phyloP scores from a whole-genome alignment of 2,888 invertebrate genomes.

The Operophtera brumata region DNA sequence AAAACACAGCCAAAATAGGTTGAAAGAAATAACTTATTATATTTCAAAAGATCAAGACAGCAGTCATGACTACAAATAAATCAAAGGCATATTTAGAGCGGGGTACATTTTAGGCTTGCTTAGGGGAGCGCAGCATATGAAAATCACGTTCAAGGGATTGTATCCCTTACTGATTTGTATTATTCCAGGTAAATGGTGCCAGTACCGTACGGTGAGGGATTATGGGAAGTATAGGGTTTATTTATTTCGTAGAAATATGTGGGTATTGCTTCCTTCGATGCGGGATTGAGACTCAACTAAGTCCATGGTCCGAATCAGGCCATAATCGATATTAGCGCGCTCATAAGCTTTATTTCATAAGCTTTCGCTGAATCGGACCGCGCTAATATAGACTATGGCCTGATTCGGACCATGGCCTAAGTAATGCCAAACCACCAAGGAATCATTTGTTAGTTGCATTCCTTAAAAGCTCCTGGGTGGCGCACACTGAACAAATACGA shows the following conservation, averaged over 20 bases:
- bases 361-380: too few species aligned
- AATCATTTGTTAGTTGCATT: too few species aligned
- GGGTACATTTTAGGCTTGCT: conserved; percentile 12
- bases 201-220: background rate
- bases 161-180: conserved; percentile 36
- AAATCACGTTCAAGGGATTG: conserved; percentile 50
- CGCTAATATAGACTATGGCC: too few species aligned
- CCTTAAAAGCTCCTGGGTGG: too few species aligned
- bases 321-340: too few species aligned
- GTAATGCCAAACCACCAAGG: too few species aligned
- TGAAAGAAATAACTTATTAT: background rate
- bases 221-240: background rate
- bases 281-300: too few species aligned
- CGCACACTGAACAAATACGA: too few species aligned
- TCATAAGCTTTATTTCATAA: too few species aligned
- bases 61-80: conserved; percentile 3
- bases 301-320: too few species aligned
- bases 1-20: background rate
- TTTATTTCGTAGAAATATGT: too few species aligned
- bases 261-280: background rate
- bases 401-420: too few species aligned
- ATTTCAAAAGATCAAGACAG: background rate
- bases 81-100: conserved; percentile 6
- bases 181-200: conserved; percentile 33
- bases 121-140: conserved; percentile 21